Base-by-base conservation (phyloP, 1,140 invertebrate genomes). In the Centruroides sculpturatus region DNA sequence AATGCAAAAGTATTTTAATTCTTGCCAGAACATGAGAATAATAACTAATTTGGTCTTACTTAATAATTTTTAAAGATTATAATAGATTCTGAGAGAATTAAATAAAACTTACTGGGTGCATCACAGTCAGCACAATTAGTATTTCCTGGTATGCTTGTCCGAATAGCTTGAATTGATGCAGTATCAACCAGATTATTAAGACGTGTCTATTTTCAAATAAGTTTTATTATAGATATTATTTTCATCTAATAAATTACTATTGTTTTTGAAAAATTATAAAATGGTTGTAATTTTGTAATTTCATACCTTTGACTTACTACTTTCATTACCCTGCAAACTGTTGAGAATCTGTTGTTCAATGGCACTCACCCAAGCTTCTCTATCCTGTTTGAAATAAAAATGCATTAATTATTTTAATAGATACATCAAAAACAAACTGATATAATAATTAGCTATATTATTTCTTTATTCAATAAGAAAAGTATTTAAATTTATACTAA, bases 281-380 rank as follows among this genome's bases (percentile, higher is more conserved):
- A 23, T 23, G 23, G 23, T 23, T 23, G 23, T 23, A 23, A 23
- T 23, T 41, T 41, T 41, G 8, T 6, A 41, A 41, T 41, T 41
- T 53, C 63, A 66, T 68, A 71, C 71, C 57, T 83, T 85, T 8
- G 79, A 77, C 73, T 87, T 87, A 66, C 79, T 82, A 66, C 83
- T 84, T 71, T 89, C 86, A 71, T 87, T 87, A 55, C 84, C 81
- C 76, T 92, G 85, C 54, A 81, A 71, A 68, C 82, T 82, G 63
- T 79, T 81, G 34, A 95, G 82, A 70, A 99, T 98, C 78, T 97
- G 92, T 71, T 94, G 87, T 76, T 98, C 92, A 59, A 99, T 94
- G 34, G 89, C 88, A 35, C 85, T 76, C n/a, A 98, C 91, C 95
- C 95, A 98, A 66, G 88, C 88, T 70, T 98, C 93, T 47, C 93